Base-by-base conservation (phyloP, 37 sponge, comb jelly and placozoan genomes). In the Oscarella lobularis region DNA sequence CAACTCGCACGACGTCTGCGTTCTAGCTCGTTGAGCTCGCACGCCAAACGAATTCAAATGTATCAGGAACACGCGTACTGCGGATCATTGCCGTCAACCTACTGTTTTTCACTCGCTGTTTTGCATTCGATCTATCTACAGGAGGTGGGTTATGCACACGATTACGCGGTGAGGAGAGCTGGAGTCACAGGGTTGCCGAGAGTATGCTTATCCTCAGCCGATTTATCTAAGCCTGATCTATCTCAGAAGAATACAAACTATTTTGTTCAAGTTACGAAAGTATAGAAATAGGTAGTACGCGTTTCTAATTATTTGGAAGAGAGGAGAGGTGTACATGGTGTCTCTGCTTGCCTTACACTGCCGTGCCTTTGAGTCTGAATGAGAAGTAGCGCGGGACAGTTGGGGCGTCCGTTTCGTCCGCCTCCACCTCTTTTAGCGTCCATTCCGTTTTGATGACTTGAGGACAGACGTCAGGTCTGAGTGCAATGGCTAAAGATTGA, bases 121-220 rank as follows among this genome's bases (percentile, higher is more conserved):
- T 79, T 87, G 33, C 93, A 95, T 37, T 77, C 91, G 66, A 87
- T 87, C 6, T 95, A 91, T 72, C 85, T 74, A 5, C 75, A 74
- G 75, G 40, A 66, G 66, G 66, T 33, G 65, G 41, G 32, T 29
- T 66, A 76, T 32, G 29, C 39, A 38, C 31, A 86, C 93, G 36
- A 67, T 92, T 37, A 75, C 70, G 31, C 78, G 84, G 31, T 92
- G 93, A 90, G 36, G 76, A 6, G 74, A 88, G 2, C 73, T 92
- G 36, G 41, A 85, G 93, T 55, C 93, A 92, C 73, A 82, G 80
- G 66, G 77, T 92, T 2, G 85, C 84, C 36, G 67, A 85, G 0
- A 68, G 35, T 0, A 79, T 80, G 34, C 71, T 55, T 34, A 3
- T 82, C 3, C 1, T 84, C 48, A 20, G 71, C 9, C 9, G 20